These are phyloP conservation scores for Leptopilina boulardi DNA, from an alignment of 1,140 invertebrate species.

Conservation along the genomic window DNA sequence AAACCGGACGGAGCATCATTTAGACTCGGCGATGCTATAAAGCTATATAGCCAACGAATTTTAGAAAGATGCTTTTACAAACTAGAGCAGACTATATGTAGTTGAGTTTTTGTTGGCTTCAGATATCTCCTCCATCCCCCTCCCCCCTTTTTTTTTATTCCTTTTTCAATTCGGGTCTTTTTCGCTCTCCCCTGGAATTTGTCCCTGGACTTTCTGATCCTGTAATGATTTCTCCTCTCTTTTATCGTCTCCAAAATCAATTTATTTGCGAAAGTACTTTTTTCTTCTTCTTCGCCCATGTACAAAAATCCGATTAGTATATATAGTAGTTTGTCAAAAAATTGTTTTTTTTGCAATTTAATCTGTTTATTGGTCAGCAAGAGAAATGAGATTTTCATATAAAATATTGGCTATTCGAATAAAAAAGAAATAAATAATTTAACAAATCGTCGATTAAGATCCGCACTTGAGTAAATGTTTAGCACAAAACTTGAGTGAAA, in stretches of 20 bases:
- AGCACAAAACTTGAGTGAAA: too few species aligned
- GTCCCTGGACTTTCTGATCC: conserved; percentile 24
- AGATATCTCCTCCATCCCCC: neutral
- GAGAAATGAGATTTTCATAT: neutral
- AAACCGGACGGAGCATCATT: conserved; percentile 42
- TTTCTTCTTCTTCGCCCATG: neutral
- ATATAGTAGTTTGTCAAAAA: neutral
- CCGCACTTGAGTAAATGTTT: too few species aligned
- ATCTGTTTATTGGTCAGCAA: neutral
- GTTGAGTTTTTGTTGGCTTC: conserved; percentile 59
- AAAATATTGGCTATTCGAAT: too few species aligned
- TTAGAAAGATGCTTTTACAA: conserved; percentile 54
- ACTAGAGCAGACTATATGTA: conserved; percentile 52
- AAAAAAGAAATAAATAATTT: too few species aligned
- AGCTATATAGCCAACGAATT: conserved; percentile 49
- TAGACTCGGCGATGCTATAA: neutral
- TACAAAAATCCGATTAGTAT: conserved; percentile 15
- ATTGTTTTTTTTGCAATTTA: too few species aligned
- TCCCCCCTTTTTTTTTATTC: neutral
- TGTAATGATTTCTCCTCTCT: conserved; percentile 20
- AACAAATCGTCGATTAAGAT: too few species aligned
- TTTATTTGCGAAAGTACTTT: conserved; percentile 20
- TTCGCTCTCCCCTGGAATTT: conserved; percentile 22
- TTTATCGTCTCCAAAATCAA: conserved; percentile 29
- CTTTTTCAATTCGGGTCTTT: conserved; percentile 8